Base-by-base conservation (phyloP, 1,140 invertebrate genomes). In the Phocides pigmalion region DNA sequence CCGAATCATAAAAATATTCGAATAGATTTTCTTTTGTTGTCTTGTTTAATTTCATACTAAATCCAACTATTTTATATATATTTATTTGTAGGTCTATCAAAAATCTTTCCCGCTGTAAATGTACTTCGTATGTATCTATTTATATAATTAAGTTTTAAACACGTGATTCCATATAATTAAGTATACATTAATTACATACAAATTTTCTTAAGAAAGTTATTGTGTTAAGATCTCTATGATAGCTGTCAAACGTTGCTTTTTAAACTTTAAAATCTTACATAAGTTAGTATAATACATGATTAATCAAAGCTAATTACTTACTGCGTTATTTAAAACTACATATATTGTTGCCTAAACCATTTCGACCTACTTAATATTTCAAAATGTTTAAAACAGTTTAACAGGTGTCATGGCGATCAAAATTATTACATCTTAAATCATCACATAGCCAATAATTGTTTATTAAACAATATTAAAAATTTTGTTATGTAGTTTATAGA, bases 401-500 rank as follows among this genome's bases (percentile, higher is more conserved):
- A 62, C 59, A 62, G 59, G 16, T 62, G 47, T 62, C 59, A 62
- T 41, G 59, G 47, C 32, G 59, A 41, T 50, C 46, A 61, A 37
- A 61, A 49, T 22, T 20, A 28, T 20, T 61, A 61, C 6, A n/a
- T 20, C n/a, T 9, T 12, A 20, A 35, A 28, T 49, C 22, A 17
- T 59, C 41, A 9, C 14, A 47, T 47, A 54, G 20, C 28, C 50
- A 44, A 54, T 56, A 20, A 37, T 19, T 54, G 37, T 47, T 47
- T 37, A 37, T 41, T 56, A 42, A 15, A 32, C 25, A 41, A 66
- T 61, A 54, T 62, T 65, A 54, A 65, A 74, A 35, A 42, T 61
- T 65, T 70, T 75, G 67, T 67, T 75, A 70, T 70, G 68, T 82
- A 82, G 69, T 74, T 76, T 68, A 83, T 85, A 88, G 68, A 74